These are phyloP conservation scores for Coleophora deauratella DNA, from an alignment of 2,888 invertebrate genomes.

Conservation along the genomic window DNA sequence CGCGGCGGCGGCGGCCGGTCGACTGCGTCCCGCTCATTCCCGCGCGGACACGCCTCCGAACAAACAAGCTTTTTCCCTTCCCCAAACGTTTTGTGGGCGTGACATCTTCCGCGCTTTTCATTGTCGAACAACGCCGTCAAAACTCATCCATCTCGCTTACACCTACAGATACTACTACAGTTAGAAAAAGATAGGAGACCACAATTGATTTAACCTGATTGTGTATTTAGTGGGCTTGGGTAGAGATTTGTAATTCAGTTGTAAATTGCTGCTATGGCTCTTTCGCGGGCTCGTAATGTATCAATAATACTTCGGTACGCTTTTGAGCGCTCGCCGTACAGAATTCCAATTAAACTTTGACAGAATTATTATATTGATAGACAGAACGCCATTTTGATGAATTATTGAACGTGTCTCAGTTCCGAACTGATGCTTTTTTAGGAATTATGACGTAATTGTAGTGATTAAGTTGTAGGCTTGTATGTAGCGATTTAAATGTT, in stretches of 20 bases:
- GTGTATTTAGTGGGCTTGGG: constrained; percentile 63
- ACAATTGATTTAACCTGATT: constrained; percentile 66
- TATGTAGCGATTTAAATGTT: no score
- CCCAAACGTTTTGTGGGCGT: constrained; percentile 54
- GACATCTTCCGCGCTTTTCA: constrained; percentile 38
- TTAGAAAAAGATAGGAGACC: constrained; percentile 29
- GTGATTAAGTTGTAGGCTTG: constrained; percentile 27
- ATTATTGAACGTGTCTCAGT: constrained; percentile 40
- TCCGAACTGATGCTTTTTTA: constrained; percentile 25
- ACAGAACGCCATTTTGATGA: constrained; percentile 53
- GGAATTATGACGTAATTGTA: constrained; percentile 33
- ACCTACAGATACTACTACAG: constrained; percentile 1
- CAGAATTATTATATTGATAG: constrained; percentile 72
- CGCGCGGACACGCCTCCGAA: constrained; percentile 53
- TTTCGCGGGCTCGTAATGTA: constrained; percentile 66
- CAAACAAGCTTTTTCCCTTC: constrained; percentile 60
- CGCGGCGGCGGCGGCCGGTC: constrained; percentile 52
- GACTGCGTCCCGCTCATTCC: constrained; percentile 43
- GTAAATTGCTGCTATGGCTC: constrained; percentile 66
- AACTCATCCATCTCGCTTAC: constrained; percentile 26
- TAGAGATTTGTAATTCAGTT: constrained; percentile 71
- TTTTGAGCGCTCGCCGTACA: constrained; percentile 41
- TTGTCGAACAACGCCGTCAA: constrained; percentile 31
- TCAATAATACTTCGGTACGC: constrained; percentile 60
- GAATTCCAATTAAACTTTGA: constrained; percentile 71